Base-by-base conservation (phyloP, 1,140 invertebrate genomes). In the Tetragonula clypearis region DNA sequence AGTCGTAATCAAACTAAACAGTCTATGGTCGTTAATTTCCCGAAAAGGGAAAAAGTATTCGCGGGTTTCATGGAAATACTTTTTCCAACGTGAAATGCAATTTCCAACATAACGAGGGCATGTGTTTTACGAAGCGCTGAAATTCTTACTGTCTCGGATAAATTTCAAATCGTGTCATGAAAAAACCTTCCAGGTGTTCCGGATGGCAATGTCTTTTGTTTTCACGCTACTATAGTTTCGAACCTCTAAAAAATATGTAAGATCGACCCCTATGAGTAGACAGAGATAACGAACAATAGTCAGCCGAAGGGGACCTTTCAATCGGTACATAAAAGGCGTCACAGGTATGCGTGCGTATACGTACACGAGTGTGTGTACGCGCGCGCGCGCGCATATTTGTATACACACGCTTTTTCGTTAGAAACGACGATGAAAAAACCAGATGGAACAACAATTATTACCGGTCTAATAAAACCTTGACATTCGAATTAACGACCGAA, bases 201-300 rank as follows among this genome's bases (percentile, higher is more conserved):
- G 23, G 53, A 65, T 49, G 66, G 66, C 35, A 30, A 23, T 56
- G 23, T 17, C 60, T 69, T 62, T 85, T 85, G 85, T 89, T 78
- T 75, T 77, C 60, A 30, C 58, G 60, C n/a, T 60, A 74, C 72
- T 79, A 72, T 60, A 30, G 26, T 30, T 66, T 66, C 2, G 30
- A 79, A 75, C 41, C 79, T 30, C 55, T 78, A 30, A 35, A 76
- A 89, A 87, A 75, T 72, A n/a, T 79, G 76, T 72, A 82, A 58
- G 78, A 85, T 81, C 58, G 74, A 55, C 58, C 66, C 66, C 49
- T 49, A 83, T 68, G 66, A 30, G 30, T n/a, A 76, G 66, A 76
- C 30, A n/a, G 65, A 79, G 79, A 89, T 86, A 89, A 86, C 41
- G 83, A 68, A 88, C 74, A 82, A 88, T 79, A 75, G 62, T 26